A percentile compares a stretch with the other conserved stretches of the same genome.
Evolutionary conservation across 23 tunicate species (phyloP).

Genomic region (Trididemnum clinides): DNA sequence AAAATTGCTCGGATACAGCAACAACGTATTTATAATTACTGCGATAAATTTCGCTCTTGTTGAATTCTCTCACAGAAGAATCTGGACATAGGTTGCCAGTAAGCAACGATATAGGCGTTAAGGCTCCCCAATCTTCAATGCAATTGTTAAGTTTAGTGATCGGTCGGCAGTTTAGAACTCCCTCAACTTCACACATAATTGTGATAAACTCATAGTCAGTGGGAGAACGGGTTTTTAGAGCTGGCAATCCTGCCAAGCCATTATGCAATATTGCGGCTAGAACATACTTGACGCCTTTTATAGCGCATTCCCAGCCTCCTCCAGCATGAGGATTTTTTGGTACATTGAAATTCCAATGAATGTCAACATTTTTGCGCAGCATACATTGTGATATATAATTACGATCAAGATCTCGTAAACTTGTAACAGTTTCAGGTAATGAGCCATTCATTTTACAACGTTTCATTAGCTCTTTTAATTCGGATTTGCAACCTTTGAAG

Average conservation of each 20-base stretch:
- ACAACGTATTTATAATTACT: slow-evolving; percentile 14
- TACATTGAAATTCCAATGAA: background rate
- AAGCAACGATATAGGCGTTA: slow-evolving; percentile 7
- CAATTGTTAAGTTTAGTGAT: background rate
- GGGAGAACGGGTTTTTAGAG: background rate
- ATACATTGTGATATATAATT: slow-evolving; percentile 10
- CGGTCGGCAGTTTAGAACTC: background rate
- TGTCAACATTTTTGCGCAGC: slow-evolving; percentile 6
- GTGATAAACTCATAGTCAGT: background rate
- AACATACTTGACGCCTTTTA: slow-evolving; percentile 1
- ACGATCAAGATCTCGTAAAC: background rate
- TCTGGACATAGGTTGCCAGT: slow-evolving; percentile 11
- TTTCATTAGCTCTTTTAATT: background rate
- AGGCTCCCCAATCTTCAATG: slow-evolving; percentile 18
- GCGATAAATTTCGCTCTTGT: background rate
- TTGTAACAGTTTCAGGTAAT: background rate
- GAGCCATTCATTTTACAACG: background rate
- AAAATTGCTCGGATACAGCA: slow-evolving; percentile 22
- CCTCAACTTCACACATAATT: slow-evolving; percentile 12
- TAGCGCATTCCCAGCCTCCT: slow-evolving; percentile 10
- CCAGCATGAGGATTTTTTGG: slow-evolving; percentile 21
- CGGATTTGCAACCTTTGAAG: slow-evolving; percentile 10
- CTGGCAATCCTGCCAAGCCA: background rate
- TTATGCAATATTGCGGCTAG: slow-evolving; percentile 1
- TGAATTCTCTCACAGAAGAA: background rate